These are phyloP conservation scores for Augochlorella aurata DNA, from an alignment of 2,888 invertebrate species.

Conservation along the genomic window DNA sequence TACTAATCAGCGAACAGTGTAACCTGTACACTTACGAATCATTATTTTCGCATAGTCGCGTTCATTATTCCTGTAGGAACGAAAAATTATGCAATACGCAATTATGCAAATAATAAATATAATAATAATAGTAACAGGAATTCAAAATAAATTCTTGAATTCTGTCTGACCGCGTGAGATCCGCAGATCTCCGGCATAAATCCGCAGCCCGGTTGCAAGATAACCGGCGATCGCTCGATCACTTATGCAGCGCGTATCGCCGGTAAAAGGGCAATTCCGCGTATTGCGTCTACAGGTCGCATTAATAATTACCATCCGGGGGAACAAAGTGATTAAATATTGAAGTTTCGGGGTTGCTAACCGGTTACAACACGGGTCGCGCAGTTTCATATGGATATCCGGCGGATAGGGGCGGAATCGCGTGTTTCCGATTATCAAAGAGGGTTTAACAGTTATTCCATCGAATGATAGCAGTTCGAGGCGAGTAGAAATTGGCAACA, in stretches of 20 bases:
- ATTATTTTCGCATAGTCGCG: no score
- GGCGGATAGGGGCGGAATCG: neutral
- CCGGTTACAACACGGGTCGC: neutral
- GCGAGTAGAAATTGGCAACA: constrained; percentile 71
- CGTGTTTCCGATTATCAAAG: constrained; percentile 41
- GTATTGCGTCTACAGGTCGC: neutral
- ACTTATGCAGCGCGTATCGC: neutral
- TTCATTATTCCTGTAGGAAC: no score
- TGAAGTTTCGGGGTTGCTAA: neutral
- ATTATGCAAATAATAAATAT: no score
- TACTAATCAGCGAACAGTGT: no score
- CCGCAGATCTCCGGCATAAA: no score
- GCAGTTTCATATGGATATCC: neutral
- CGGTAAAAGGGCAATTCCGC: neutral
- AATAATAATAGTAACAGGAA: no score
- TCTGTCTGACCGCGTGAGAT: no score
- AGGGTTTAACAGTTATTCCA: constrained; percentile 66
- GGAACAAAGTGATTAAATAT: constrained; percentile 3
- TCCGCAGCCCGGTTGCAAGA: no score
- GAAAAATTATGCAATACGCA: no score
- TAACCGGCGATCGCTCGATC: no score
- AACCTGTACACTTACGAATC: no score
- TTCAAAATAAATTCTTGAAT: no score
- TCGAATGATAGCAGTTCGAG: constrained; percentile 67
- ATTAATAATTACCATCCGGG: neutral